phyloP scores from a whole-genome alignment of 2,797 vertebrate genomes.

The Hozukius guyotensis region DNA sequence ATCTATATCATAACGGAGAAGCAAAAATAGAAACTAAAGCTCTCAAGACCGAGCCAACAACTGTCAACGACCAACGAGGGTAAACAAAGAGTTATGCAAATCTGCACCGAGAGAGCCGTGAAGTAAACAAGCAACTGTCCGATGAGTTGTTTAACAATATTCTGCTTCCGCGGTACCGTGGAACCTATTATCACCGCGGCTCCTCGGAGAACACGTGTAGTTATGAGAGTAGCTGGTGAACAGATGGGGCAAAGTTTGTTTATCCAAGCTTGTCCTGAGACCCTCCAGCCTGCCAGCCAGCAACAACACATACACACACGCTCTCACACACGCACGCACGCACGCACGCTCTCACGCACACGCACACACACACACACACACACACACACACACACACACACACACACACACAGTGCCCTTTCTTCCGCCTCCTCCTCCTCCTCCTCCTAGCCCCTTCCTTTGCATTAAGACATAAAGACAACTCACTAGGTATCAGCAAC shows the following conservation, averaged over 20 bases:
- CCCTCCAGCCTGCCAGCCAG: conserved; percentile 73
- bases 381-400: conserved; percentile 4
- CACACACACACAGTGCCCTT: conserved; percentile 36
- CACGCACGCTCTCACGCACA: conserved; percentile 28
- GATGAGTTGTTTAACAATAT: conserved; percentile 62
- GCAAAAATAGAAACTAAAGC: conserved; percentile 55
- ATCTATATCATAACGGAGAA: conserved; percentile 38
- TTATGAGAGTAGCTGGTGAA: conserved; percentile 71
- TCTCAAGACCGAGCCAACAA: conserved; percentile 47
- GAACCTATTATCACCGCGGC: conserved; percentile 55
- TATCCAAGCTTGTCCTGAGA: conserved; percentile 80
- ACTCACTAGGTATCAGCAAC: conserved; percentile 52
- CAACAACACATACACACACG: conserved; percentile 41
- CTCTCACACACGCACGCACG: not conserved
- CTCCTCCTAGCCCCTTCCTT: conserved; percentile 20
- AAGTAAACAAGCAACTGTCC: conserved; percentile 73
- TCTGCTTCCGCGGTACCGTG: conserved; percentile 57
- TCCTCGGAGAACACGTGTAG: conserved; percentile 65
- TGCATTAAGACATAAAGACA: conserved; percentile 77
- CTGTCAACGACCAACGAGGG: conserved; percentile 57
- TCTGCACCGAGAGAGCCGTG: conserved; percentile 62
- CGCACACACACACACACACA: not conserved
- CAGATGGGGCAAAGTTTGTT: conserved; percentile 78
- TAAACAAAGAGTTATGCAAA: conserved; percentile 67
- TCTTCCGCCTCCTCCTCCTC: conserved; percentile 27